A percentile compares a stretch with the other conserved stretches of the same genome.
Evolutionary conservation across 2,888 invertebrate species (phyloP).

Genomic region (Drosophila phalerata): DNA sequence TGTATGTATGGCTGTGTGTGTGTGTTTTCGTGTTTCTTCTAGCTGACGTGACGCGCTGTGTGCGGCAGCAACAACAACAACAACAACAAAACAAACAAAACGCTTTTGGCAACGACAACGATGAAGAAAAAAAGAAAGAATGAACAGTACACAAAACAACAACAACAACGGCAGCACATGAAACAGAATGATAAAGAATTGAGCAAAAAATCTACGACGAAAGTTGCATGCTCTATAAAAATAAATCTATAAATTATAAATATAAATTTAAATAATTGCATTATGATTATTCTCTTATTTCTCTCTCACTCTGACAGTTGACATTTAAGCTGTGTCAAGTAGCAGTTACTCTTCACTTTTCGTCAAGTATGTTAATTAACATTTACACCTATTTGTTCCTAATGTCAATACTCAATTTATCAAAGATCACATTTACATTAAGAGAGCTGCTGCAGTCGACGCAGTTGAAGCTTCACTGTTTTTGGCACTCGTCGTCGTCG

Average conservation of each 20-base stretch:
- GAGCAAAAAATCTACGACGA: slow-evolving; percentile 20
- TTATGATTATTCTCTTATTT: no score
- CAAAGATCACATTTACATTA: slow-evolving; percentile 47
- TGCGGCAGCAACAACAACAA: slow-evolving; percentile 45
- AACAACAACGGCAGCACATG: slow-evolving; percentile 21
- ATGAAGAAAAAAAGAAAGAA: slow-evolving; percentile 23
- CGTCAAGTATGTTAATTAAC: background rate
- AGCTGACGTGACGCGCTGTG: slow-evolving; percentile 63
- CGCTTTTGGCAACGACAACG: slow-evolving; percentile 58
- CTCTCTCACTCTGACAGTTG: no score
- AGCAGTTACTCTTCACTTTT: background rate
- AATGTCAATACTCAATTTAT: slow-evolving; percentile 9
- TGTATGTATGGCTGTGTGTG: slow-evolving; percentile 14
- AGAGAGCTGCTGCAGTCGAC: slow-evolving; percentile 31
- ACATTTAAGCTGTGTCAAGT: background rate
- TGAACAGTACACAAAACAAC: slow-evolving; percentile 32
- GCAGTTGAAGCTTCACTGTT: slow-evolving; percentile 59
- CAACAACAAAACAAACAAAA: slow-evolving; percentile 38
- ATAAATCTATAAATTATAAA: no score
- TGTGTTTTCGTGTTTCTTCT: slow-evolving; percentile 41
- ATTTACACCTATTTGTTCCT: background rate
- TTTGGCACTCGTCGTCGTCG: slow-evolving; percentile 58
- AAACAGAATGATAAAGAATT: slow-evolving; percentile 35
- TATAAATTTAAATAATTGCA: background rate
- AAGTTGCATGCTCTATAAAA: slow-evolving; percentile 37